These are phyloP conservation scores for Craseonycteris thonglongyai DNA, from an alignment of 2,113 vertebrate genomes.

Conservation along the genomic window DNA sequence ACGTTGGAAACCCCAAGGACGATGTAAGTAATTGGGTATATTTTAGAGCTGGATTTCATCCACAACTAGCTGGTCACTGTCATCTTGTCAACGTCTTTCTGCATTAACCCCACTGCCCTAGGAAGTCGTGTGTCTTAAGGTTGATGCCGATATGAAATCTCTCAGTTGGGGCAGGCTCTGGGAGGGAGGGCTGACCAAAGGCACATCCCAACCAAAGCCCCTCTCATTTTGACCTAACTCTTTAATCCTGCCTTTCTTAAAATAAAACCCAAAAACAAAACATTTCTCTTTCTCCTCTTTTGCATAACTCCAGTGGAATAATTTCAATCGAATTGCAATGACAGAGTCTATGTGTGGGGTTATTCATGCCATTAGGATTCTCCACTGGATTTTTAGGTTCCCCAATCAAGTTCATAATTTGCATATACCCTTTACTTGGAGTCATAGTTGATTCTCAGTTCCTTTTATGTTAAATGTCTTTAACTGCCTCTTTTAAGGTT, in stretches of 20 bases:
- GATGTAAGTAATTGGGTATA: background rate
- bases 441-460: background rate
- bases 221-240: background rate
- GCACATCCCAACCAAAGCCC: background rate
- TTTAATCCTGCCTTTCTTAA: background rate
- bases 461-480: background rate
- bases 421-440: background rate
- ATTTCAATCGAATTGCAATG: background rate
- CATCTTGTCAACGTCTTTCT: background rate
- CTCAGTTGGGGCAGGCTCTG: background rate
- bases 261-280: too few relatives aligned
- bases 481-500: background rate
- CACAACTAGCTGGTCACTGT: background rate
- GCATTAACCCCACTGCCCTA: background rate
- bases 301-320: background rate
- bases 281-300: background rate
- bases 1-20: background rate
- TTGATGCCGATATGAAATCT: background rate
- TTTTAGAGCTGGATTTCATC: conserved; percentile 16
- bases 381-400: background rate
- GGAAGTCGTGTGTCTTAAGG: background rate
- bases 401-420: background rate
- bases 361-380: background rate
- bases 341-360: background rate
- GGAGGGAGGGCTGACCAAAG: background rate